Evolutionary conservation across 1,140 invertebrate genomes (phyloP).

Genomic region (Drosophila busckii): DNA sequence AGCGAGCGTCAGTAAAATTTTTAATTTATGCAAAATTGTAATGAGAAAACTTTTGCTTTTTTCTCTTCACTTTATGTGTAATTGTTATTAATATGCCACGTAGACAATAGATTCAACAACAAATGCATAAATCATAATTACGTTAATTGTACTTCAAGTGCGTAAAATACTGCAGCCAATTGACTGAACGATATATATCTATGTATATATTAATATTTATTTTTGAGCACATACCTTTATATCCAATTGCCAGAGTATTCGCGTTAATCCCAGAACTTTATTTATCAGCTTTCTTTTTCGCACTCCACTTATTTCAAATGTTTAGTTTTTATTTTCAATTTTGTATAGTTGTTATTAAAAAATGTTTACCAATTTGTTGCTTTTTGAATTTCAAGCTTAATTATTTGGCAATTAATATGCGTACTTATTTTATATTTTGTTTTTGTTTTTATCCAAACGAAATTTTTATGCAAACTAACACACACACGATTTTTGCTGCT

Average conservation of each 20-base stretch:
- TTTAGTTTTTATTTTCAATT: conserved; percentile 14
- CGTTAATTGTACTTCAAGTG: conserved; percentile 59
- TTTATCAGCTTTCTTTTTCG: conserved; percentile 15
- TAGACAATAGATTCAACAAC: too few species aligned
- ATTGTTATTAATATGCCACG: conserved; percentile 68
- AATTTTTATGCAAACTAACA: conserved; percentile 79
- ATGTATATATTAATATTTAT: not conserved
- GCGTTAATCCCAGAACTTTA: conserved; percentile 55
- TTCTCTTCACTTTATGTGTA: conserved; percentile 33
- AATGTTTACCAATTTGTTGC: conserved; percentile 67
- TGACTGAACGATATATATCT: too few species aligned
- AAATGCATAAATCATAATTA: conserved; percentile 57
- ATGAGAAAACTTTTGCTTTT: conserved; percentile 61
- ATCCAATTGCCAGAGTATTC: conserved; percentile 69
- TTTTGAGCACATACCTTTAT: conserved; percentile 46
- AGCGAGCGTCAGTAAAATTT: conserved; percentile 29
- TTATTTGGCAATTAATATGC: conserved; percentile 32
- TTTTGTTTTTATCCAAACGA: conserved; percentile 70
- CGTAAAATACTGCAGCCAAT: too few species aligned
- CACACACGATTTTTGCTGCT: conserved; percentile 64
- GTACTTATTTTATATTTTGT: conserved; percentile 32
- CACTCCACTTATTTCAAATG: conserved; percentile 44
- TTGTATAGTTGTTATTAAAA: conserved; percentile 39
- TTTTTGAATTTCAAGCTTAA: conserved; percentile 50
- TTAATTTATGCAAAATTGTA: conserved; percentile 64